Percentiles rank a stretch among this genome's conserved stretches.
Conservation (phyloP, 2,797 vertebrate species). For the Pipistrellus kuhlii region DNA sequence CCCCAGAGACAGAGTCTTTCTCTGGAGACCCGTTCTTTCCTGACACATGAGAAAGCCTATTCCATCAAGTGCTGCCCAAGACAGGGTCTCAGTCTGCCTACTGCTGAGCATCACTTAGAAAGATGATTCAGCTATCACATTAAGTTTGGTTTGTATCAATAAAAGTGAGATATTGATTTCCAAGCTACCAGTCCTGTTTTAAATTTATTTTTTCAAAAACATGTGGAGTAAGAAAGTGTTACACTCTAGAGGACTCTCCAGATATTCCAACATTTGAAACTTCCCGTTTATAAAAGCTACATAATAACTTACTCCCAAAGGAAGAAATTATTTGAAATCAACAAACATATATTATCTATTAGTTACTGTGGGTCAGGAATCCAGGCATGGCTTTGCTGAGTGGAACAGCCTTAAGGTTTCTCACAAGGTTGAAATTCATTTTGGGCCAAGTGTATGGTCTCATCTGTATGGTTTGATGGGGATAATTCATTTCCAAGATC, state of each 20-base stretch:
- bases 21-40: background rate
- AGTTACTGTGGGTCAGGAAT: background rate
- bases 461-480: background rate
- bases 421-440: background rate
- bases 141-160: background rate
- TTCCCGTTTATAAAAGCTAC: background rate
- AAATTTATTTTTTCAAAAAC: conserved; percentile 42
- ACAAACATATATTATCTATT: background rate
- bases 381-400: background rate
- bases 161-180: conserved; percentile 20
- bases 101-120: background rate
- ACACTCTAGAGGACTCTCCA: background rate
- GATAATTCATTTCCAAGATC: background rate
- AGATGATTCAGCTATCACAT: background rate
- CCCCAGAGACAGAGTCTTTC: background rate
- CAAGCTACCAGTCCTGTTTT: background rate
- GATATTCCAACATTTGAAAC: background rate
- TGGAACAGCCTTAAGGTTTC: fast-evolving
- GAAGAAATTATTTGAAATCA: background rate
- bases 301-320: background rate
- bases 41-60: background rate
- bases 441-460: background rate
- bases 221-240: background rate
- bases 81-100: background rate
- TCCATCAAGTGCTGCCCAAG: background rate